These are phyloP conservation scores for Theristicus caerulescens DNA, from an alignment of 2,113 vertebrate genomes.

Conservation along the genomic window DNA sequence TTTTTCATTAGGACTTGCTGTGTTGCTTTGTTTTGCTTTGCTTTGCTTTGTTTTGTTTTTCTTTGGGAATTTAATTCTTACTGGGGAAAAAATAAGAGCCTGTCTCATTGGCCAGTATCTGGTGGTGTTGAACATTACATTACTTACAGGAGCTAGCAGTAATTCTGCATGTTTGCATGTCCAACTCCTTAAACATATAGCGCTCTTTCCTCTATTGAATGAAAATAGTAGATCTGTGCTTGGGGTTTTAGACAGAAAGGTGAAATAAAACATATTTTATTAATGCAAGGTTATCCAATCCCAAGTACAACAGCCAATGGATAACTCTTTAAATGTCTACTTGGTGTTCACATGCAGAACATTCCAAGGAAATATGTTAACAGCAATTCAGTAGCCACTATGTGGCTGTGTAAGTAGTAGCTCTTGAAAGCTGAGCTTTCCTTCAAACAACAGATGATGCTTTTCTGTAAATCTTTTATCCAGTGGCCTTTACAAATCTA, in stretches of 20 bases:
- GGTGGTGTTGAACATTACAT: not conserved
- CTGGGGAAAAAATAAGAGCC: fast-evolving
- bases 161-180: not conserved
- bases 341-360: not conserved
- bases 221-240: not conserved
- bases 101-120: not conserved
- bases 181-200: not conserved
- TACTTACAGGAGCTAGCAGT: not conserved
- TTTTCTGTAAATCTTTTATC: not conserved
- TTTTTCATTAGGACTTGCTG: not conserved
- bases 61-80: not conserved
- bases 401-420: not conserved
- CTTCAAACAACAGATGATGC: not conserved
- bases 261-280: not conserved
- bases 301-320: not conserved
- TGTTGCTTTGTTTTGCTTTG: not conserved
- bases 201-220: not conserved
- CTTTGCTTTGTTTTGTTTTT: not conserved
- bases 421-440: not conserved
- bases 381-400: not conserved
- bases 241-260: not conserved
- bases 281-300: not conserved
- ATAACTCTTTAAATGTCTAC: not conserved
- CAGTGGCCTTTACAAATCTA: not conserved
- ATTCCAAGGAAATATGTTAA: not conserved